phyloP scores from a whole-genome alignment of 2,888 invertebrate species.

The Dendrolimus houi region DNA sequence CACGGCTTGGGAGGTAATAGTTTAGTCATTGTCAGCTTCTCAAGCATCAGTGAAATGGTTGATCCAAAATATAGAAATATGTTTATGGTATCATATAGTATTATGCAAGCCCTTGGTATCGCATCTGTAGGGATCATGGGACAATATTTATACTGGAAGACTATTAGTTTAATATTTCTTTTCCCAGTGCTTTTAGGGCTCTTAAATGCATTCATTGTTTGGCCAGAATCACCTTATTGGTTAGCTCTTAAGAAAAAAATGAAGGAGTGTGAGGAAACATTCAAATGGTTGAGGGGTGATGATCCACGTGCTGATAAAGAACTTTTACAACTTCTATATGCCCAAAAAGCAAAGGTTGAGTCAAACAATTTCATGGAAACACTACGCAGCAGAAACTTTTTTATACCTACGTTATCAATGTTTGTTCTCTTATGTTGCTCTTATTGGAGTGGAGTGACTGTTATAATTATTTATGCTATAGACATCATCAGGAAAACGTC shows the following conservation, averaged over 20 bases:
- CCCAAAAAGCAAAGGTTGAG: neutral
- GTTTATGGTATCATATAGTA: conserved; percentile 2
- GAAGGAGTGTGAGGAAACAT: conserved; percentile 13
- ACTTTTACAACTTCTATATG: conserved; percentile 9
- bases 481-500: conserved; percentile 13
- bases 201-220: conserved; percentile 7
- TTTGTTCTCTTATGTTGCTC: conserved; percentile 11
- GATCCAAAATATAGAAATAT: conserved; percentile 15
- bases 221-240: conserved; percentile 20
- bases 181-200: conserved; percentile 7
- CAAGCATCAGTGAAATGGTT: conserved; percentile 15
- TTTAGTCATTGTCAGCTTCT: conserved; percentile 2
- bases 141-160: conserved; percentile 4
- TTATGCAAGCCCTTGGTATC: conserved; percentile 1
- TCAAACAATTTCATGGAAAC: conserved; percentile 3
- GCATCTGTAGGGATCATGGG: neutral
- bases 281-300: conserved; percentile 15
- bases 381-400: conserved; percentile 15
- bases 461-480: conserved; percentile 13
- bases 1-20: conserved; percentile 4
- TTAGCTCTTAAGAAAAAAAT: conserved; percentile 16
- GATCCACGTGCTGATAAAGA: conserved; percentile 12
- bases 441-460: conserved; percentile 16
- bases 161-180: conserved; percentile 1
- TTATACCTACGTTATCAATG: conserved; percentile 14